Percentiles rank a stretch among this genome's conserved stretches.
phyloP scores from a whole-genome alignment of 2,113 vertebrate genomes.

The Columbina picui region DNA sequence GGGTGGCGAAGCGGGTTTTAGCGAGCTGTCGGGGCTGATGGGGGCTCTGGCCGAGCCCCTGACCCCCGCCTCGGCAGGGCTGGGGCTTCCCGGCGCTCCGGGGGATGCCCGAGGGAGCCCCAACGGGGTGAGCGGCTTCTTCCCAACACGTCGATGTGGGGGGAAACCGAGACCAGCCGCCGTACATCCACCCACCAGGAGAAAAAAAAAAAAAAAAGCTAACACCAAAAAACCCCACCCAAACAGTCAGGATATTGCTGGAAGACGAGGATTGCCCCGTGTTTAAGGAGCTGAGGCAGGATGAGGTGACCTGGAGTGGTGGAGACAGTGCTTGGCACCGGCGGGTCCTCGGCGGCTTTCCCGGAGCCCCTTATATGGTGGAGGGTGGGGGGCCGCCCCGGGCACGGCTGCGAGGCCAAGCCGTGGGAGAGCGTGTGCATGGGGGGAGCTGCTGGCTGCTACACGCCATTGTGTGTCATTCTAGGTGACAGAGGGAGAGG shows the following conservation, averaged over 20 bases:
- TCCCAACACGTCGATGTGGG: neutral
- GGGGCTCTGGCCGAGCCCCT: too few relatives aligned
- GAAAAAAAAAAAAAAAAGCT: neutral
- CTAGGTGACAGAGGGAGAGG: neutral
- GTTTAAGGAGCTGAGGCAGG: neutral
- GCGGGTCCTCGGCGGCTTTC: neutral
- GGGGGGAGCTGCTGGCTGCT: neutral
- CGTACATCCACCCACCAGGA: accelerated
- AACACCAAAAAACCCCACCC: accelerated
- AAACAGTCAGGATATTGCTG: neutral
- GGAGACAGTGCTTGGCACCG: neutral
- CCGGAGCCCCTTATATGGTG: neutral
- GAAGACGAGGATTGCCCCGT: neutral
- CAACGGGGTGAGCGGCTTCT: neutral
- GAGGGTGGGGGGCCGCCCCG: neutral
- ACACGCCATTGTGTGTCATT: neutral
- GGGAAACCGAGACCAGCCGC: neutral
- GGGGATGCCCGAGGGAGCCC: neutral
- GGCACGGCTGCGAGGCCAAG: neutral
- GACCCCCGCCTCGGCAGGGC: too few relatives aligned
- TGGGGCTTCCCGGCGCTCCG: neutral
- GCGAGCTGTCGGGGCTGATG: neutral
- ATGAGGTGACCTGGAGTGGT: neutral
- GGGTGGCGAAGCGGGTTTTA: neutral
- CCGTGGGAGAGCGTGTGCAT: neutral